These are phyloP conservation scores for Orthosia gothica DNA, from an alignment of 2,888 invertebrate species.

Conservation along the genomic window DNA sequence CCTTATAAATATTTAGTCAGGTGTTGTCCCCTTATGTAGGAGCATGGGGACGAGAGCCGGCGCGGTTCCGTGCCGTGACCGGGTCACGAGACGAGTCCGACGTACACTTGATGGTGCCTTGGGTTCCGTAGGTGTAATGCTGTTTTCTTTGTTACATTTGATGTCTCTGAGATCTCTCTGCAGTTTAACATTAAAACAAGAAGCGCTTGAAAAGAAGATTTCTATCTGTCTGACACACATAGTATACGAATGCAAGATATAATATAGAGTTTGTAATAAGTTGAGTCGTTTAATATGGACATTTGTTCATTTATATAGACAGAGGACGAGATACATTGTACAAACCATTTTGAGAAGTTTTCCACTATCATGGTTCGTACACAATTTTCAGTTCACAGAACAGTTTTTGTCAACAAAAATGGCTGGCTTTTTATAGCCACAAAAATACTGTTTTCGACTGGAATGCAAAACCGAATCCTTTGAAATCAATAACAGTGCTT, in stretches of 20 bases:
- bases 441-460: neutral
- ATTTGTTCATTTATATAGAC: neutral
- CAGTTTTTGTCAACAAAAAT: neutral
- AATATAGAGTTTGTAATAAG: no score
- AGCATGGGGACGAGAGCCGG: constrained; percentile 47
- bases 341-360: neutral
- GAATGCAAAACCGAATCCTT: neutral
- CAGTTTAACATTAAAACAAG: no score
- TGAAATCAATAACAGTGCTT: neutral
- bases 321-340: neutral
- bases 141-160: constrained; percentile 9
- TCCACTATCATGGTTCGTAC: neutral
- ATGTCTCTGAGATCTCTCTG: neutral
- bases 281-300: neutral
- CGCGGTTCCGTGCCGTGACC: constrained; percentile 85
- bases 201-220: no score
- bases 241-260: no score
- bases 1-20: constrained; percentile 64
- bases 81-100: constrained; percentile 81
- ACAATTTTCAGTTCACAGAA: neutral
- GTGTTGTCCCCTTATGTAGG: constrained; percentile 66
- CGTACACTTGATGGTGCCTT: constrained; percentile 63
- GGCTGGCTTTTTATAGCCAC: neutral
- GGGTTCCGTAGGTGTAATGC: constrained; percentile 52
- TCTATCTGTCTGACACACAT: no score